phyloP scores from a whole-genome alignment of 2,113 vertebrate species.

The Apistogramma diplotaenia region DNA sequence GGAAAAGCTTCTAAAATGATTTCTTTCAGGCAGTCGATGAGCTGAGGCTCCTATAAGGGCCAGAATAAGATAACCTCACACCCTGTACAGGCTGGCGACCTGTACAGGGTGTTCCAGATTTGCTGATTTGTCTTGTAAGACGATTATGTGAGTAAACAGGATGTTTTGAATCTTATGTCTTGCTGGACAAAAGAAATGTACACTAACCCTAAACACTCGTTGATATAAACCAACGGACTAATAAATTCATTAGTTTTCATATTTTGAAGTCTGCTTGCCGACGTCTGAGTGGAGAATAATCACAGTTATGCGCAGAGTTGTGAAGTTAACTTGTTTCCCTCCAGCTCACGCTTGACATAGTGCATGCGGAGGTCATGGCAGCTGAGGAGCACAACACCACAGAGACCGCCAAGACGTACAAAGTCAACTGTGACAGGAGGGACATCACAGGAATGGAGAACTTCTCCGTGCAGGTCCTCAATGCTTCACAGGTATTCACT shows the following conservation, averaged over 20 bases:
- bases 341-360: conserved; percentile 69
- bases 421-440: conserved; percentile 90
- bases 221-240: not conserved
- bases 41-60: no score
- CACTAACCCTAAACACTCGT: no score
- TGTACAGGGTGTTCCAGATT: no score
- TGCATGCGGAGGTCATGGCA: conserved; percentile 34
- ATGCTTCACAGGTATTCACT: conserved; percentile 84
- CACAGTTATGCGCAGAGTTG: fast-evolving
- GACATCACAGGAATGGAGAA: conserved; percentile 78
- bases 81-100: no score
- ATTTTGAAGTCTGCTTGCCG: fast-evolving
- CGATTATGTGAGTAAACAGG: not conserved
- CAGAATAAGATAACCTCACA: no score
- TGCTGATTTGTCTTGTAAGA: not conserved
- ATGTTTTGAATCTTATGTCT: not conserved
- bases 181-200: not conserved
- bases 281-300: not conserved
- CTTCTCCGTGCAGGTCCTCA: conserved; percentile 85
- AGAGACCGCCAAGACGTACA: conserved; percentile 82
- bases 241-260: not conserved
- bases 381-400: conserved; percentile 82
- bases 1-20: no score
- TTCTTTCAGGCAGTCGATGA: no score
- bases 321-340: not conserved